Percentiles rank a stretch among this genome's conserved stretches.
Conservation (phyloP, 2,113 vertebrate species). For the Galbula dea region DNA sequence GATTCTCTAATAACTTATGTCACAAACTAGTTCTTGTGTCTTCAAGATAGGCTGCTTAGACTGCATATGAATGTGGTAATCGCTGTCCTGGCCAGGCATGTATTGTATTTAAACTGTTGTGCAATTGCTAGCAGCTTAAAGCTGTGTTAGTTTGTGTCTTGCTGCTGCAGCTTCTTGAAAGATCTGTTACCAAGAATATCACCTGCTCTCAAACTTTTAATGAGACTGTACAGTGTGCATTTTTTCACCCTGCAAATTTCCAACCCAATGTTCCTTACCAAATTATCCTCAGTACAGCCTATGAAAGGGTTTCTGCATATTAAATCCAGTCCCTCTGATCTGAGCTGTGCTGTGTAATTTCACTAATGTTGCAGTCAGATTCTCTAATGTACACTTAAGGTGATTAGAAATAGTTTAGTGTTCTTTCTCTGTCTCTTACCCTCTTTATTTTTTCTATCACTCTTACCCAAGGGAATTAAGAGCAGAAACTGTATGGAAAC, state of each 20-base stretch:
- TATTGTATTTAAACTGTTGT: not conserved
- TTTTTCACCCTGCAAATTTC: not conserved
- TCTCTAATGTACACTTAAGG: constrained; percentile 38
- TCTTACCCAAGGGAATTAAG: not conserved
- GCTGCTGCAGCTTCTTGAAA: not conserved
- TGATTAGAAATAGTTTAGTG: constrained; percentile 60
- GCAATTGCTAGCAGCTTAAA: not conserved
- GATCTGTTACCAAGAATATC: not conserved
- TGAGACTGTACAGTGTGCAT: not conserved
- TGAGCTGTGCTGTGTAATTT: constrained; percentile 41
- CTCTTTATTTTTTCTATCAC: constrained; percentile 20
- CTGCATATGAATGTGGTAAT: not conserved
- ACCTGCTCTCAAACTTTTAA: constrained; percentile 32
- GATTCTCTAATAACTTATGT: not conserved
- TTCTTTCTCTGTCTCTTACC: constrained; percentile 31
- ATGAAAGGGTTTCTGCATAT: constrained; percentile 38
- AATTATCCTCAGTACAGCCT: constrained; percentile 21
- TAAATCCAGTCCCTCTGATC: constrained; percentile 29
- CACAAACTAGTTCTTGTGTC: not conserved
- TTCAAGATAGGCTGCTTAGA: not conserved
- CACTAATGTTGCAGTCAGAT: constrained; percentile 42
- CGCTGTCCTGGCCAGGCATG: not conserved
- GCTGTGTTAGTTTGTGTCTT: not conserved
- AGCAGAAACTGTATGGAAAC: constrained; percentile 5
- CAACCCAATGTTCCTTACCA: constrained; percentile 30